phyloP scores from a whole-genome alignment of 1,140 invertebrate genomes.

The Pseudomyrmex pallidus region DNA sequence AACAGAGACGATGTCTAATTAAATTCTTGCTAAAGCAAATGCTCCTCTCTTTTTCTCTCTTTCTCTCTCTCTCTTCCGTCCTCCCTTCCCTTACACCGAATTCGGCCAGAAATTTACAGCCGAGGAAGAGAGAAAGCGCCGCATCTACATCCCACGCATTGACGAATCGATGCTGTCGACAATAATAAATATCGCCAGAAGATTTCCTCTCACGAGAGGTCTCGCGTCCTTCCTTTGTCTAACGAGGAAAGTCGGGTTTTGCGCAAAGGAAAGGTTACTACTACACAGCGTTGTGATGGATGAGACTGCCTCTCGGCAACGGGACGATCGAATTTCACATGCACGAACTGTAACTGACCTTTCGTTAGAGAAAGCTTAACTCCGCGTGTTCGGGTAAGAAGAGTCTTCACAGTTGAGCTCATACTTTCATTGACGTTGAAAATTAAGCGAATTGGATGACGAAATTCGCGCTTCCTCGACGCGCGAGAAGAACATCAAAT shows the following conservation, averaged over 20 bases:
- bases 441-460: background rate
- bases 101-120: constrained; percentile 33
- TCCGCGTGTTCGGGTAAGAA: constrained; percentile 4
- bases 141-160: constrained; percentile 19
- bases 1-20: constrained; percentile 32
- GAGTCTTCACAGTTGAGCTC: background rate
- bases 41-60: no score
- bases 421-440: constrained; percentile 10
- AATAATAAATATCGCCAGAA: constrained; percentile 42
- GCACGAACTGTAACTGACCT: constrained; percentile 59
- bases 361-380: constrained; percentile 42
- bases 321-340: constrained; percentile 55
- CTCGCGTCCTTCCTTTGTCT: constrained; percentile 33
- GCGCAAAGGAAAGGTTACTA: constrained; percentile 27
- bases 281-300: constrained; percentile 7
- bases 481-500: background rate
- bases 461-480: constrained; percentile 13
- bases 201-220: constrained; percentile 13
- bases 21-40: constrained; percentile 37
- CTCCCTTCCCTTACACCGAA: background rate
- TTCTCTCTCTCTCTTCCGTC: no score
- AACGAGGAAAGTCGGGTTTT: constrained; percentile 34
- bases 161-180: constrained; percentile 42
- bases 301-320: constrained; percentile 11
- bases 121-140: constrained; percentile 29